Evolutionary conservation across 2,797 vertebrate genomes (phyloP).

Genomic region (Channa striata): DNA sequence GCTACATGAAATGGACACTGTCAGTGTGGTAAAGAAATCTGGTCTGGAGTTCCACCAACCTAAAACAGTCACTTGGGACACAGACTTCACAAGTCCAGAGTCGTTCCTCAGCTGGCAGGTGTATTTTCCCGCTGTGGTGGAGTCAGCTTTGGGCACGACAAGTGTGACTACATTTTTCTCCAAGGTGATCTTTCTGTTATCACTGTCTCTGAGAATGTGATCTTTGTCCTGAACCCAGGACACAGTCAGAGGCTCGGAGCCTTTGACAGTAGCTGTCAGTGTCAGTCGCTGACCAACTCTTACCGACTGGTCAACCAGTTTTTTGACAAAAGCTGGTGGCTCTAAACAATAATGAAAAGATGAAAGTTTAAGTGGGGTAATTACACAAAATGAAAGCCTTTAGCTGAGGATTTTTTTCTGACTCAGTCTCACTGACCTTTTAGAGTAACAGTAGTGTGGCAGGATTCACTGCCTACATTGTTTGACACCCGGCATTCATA

Average conservation of each 20-base stretch:
- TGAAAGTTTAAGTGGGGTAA: constrained; percentile 22
- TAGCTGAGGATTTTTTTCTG: neutral
- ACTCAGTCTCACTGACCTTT: constrained; percentile 88
- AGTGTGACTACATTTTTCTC: constrained; percentile 87
- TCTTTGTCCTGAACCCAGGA: constrained; percentile 93
- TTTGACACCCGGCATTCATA: constrained; percentile 92
- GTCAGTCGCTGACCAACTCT: constrained; percentile 83
- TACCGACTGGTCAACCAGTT: constrained; percentile 87
- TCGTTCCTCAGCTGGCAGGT: constrained; percentile 91
- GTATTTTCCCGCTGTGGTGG: constrained; percentile 87
- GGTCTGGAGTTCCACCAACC: constrained; percentile 83
- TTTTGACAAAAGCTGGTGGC: constrained; percentile 90
- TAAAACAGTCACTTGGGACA: constrained; percentile 90
- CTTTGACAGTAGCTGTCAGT: constrained; percentile 87
- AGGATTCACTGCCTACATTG: constrained; percentile 88
- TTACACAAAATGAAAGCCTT: neutral
- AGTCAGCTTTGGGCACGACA: constrained; percentile 84
- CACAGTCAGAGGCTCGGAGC: constrained; percentile 90
- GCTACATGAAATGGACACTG: constrained; percentile 2
- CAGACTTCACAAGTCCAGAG: constrained; percentile 88
- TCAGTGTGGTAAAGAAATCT: neutral
- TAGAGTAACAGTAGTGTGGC: constrained; percentile 83
- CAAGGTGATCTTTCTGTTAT: constrained; percentile 89
- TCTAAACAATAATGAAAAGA: constrained; percentile 80
- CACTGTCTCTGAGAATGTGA: constrained; percentile 88